phyloP scores from a whole-genome alignment of 2,888 invertebrate genomes.

The Cheilosia soror region DNA sequence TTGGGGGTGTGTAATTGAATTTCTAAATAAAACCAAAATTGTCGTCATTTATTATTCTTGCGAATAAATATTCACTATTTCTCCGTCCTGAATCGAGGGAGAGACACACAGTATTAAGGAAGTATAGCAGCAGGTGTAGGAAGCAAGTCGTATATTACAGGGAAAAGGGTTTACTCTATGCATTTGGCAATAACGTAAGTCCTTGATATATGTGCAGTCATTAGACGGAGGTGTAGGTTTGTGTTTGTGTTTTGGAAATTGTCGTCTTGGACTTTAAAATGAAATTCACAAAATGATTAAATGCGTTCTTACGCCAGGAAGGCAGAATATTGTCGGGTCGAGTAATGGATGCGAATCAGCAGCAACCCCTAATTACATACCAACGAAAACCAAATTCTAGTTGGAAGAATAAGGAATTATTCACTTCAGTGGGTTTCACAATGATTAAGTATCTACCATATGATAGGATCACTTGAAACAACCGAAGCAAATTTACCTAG shows the following conservation, averaged over 20 bases:
- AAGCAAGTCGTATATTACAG: conserved; percentile 50
- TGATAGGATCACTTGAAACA: not conserved
- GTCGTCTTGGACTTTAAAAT: conserved; percentile 60
- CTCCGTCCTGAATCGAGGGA: not conserved
- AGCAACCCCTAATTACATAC: conserved; percentile 6
- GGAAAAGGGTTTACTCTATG: conserved; percentile 58
- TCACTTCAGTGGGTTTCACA: conserved; percentile 5
- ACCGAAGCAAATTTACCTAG: conserved; percentile 5
- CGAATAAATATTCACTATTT: conserved; percentile 47
- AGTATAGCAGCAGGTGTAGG: conserved; percentile 59
- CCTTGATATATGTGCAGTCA: conserved; percentile 56
- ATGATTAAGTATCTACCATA: conserved; percentile 5
- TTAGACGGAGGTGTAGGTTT: conserved; percentile 39
- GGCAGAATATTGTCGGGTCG: conserved; percentile 15
- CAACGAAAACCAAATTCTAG: not conserved
- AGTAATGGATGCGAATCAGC: conserved; percentile 15
- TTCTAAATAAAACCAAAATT: conserved; percentile 67
- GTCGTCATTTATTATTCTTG: conserved; percentile 66
- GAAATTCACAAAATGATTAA: conserved; percentile 57
- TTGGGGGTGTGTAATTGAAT: conserved; percentile 56
- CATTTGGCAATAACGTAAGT: conserved; percentile 63
- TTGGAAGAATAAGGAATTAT: conserved; percentile 15
- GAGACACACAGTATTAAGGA: conserved; percentile 5
- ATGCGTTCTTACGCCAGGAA: conserved; percentile 34
- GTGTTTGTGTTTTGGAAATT: conserved; percentile 44